Evolutionary conservation across 2,113 vertebrate species (phyloP).

Genomic region (Cryptomyrus ogoouensis): DNA sequence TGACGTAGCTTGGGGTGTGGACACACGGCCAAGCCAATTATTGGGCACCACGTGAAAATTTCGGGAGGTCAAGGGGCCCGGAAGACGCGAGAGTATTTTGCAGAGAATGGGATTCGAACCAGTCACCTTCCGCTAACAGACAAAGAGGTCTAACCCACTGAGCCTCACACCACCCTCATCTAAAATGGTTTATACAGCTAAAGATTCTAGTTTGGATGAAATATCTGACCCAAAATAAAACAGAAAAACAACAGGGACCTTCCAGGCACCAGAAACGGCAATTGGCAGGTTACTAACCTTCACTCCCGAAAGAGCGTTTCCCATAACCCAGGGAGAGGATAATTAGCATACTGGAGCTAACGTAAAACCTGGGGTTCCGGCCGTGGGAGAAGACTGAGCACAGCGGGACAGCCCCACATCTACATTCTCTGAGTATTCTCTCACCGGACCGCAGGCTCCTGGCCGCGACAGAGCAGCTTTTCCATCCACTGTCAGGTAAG

Average conservation of each 20-base stretch:
- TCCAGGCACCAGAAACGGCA: not conserved
- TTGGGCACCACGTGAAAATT: not conserved
- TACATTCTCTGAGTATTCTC: not conserved
- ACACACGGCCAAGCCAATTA: not conserved
- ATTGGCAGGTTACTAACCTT: not conserved
- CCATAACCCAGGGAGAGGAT: not conserved
- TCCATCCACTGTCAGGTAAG: conserved; percentile 36
- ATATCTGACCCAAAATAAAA: not conserved
- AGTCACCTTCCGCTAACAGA: not conserved
- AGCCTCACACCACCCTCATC: not conserved
- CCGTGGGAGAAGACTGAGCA: not conserved
- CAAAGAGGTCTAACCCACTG: not conserved
- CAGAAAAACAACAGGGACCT: not conserved
- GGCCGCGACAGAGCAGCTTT: not conserved
- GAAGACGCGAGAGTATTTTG: not conserved
- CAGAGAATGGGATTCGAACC: not conserved
- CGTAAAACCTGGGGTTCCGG: not conserved
- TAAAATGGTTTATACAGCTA: not conserved
- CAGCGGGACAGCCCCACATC: not conserved
- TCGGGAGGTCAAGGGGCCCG: not conserved
- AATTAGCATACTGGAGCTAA: not conserved
- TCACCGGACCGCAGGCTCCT: not conserved
- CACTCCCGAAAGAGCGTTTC: not conserved
- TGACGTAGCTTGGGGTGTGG: not conserved
- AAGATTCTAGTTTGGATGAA: not conserved